These are phyloP conservation scores for Sinohyriopsis cumingii DNA, from an alignment of 2,888 invertebrate genomes.

Conservation along the genomic window DNA sequence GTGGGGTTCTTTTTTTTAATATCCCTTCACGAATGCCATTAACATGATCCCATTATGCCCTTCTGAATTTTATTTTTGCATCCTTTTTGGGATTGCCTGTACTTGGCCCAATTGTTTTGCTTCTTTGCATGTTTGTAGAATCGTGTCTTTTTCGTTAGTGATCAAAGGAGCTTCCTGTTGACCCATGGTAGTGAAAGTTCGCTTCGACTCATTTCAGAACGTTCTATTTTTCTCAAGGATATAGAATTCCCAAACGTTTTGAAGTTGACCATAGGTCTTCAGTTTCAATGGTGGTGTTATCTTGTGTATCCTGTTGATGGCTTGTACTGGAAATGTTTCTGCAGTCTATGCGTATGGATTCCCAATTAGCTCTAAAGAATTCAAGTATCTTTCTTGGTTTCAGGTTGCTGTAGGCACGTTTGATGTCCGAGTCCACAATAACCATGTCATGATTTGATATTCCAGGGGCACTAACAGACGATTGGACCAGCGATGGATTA, in stretches of 20 bases:
- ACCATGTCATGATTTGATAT: constrained; percentile 28
- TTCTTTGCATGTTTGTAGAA: constrained; percentile 23
- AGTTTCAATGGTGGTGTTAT: too few relatives aligned
- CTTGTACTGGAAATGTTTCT: neutral
- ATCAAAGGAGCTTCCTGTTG: constrained; percentile 6
- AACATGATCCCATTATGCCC: constrained; percentile 20
- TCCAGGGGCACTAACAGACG: constrained; percentile 18
- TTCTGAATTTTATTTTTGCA: constrained; percentile 9
- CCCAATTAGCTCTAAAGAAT: constrained; percentile 22
- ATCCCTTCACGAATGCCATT: constrained; percentile 22
- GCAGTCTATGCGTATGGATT: neutral
- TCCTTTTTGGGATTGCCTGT: constrained; percentile 16
- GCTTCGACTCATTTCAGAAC: constrained; percentile 9
- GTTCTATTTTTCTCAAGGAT: neutral
- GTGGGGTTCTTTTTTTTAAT: constrained; percentile 26
- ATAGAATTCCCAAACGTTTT: too few relatives aligned
- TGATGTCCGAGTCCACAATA: constrained; percentile 19
- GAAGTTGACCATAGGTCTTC: too few relatives aligned
- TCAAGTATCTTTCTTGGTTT: constrained; percentile 16
- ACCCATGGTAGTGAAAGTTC: constrained; percentile 15
- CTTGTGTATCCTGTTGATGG: too few relatives aligned
- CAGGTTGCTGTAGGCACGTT: constrained; percentile 12
- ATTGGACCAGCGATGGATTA: constrained; percentile 25
- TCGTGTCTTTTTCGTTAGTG: constrained; percentile 15
- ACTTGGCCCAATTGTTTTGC: constrained; percentile 18